Evolutionary conservation across 2,888 invertebrate genomes (phyloP), one percentile per base, ranked within the genome.

Genomic region (Omphaloscelis lunosa): DNA sequence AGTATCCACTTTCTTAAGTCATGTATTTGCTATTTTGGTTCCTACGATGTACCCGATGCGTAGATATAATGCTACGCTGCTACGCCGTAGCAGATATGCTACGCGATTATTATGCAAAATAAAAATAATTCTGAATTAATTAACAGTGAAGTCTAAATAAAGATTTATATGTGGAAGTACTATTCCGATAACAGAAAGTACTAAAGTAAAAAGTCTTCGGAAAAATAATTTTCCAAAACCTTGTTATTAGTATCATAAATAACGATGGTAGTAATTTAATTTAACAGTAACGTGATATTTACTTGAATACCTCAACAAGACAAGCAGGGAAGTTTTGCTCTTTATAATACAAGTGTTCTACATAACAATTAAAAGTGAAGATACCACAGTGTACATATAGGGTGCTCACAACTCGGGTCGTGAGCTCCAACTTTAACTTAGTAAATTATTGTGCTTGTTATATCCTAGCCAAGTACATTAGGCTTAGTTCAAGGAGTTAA

Each of bases 401-500:
- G 75, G 11, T 68, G 70, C 80, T 67, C 82, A 86, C 69, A 75
- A 78, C 79, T 82, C 53, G 72, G 73, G 77, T 85, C 73, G 66
- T 85, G 83, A 84, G 76, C 73, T 58, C 83, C 41, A 85, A 86
- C 78, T 84, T 76, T 75, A 86, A 85, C 87, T 85, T 84, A 2
- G 51, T 84, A 84, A 85, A 75, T 84, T 85, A 85, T 86, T 81
- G 72, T 81, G 63, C 78, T 78, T 80, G 84, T 77, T 86, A 78
- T 68, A 84, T 79, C 73, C 83, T 77, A 72, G 79, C 66, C 78
- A 82, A 86, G 86, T 77, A 86, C 78, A 81, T 85, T 85, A 86
- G 87, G 84, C 87, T 84, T 81, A 84, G 74, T 86, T 85, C 72
- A 81, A 75, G 84, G 77, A 85, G 84, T 86, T 84, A 85, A 86